phyloP scores from a whole-genome alignment of 2,888 invertebrate genomes.

The Agrotis puta region DNA sequence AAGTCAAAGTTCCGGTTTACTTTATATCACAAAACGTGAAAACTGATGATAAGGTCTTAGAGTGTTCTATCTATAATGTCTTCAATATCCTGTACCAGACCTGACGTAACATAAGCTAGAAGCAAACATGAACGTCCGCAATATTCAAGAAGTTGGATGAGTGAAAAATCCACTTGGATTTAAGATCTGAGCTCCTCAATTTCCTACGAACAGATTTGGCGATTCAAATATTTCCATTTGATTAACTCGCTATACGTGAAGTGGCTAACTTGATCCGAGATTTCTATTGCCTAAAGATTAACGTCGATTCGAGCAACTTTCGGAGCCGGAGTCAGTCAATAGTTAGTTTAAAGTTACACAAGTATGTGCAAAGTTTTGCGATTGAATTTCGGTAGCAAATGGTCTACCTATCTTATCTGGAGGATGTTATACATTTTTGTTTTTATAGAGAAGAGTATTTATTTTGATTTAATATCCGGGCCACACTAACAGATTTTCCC shows the following conservation, averaged over 20 bases:
- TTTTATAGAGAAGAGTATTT: neutral
- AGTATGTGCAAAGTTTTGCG: conserved; percentile 61
- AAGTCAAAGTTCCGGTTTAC: no score
- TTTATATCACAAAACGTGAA: no score
- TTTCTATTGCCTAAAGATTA: conserved; percentile 64
- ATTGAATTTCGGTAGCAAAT: conserved; percentile 60
- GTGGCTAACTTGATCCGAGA: conserved; percentile 49
- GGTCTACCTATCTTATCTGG: conserved; percentile 37
- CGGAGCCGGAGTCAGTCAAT: conserved; percentile 56
- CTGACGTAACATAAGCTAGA: neutral
- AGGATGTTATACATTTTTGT: conserved; percentile 11
- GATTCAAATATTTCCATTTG: conserved; percentile 44
- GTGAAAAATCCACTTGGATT: no score
- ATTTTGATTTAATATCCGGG: neutral
- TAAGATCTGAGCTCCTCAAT: neutral
- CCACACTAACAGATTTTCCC: no score
- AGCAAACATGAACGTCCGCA: no score
- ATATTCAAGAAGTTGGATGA: neutral
- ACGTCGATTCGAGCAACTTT: conserved; percentile 55
- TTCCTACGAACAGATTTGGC: conserved; percentile 4
- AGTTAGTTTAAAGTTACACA: conserved; percentile 63
- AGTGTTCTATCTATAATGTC: neutral
- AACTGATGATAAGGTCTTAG: no score
- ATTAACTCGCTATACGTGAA: conserved; percentile 42
- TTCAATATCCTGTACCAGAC: neutral